Evolutionary conservation across 2,888 invertebrate genomes (phyloP).

Genomic region (Catocala fraxini): DNA sequence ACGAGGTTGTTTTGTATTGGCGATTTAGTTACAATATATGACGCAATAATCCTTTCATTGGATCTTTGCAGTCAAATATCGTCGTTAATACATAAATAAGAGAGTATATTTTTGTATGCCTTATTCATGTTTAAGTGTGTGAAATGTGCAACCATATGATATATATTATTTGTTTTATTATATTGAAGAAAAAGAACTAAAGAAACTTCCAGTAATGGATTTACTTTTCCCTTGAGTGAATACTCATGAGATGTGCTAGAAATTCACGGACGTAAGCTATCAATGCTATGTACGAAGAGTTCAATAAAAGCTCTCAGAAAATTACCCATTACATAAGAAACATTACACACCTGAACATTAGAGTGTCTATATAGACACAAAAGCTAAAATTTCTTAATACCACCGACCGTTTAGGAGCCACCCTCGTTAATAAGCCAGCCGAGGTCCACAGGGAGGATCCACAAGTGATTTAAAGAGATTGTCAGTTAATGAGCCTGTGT

Average conservation of each 20-base stretch:
- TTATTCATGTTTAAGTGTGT: too few relatives aligned
- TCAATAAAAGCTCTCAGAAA: not conserved
- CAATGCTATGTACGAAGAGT: too few relatives aligned
- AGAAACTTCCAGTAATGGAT: too few relatives aligned
- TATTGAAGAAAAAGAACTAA: too few relatives aligned
- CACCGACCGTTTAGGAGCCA: constrained; percentile 59
- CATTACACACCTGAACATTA: constrained; percentile 28
- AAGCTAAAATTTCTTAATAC: constrained; percentile 79
- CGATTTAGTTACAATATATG: not conserved
- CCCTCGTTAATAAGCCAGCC: constrained; percentile 77
- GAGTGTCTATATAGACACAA: constrained; percentile 32
- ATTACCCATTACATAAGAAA: constrained; percentile 18
- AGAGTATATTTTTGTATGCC: too few relatives aligned
- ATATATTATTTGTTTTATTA: too few relatives aligned
- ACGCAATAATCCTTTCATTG: constrained; percentile 2
- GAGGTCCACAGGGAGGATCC: constrained; percentile 72
- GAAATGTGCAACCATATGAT: too few relatives aligned
- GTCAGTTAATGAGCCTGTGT: constrained; percentile 79
- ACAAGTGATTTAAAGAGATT: constrained; percentile 85
- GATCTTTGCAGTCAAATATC: not conserved
- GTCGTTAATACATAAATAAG: too few relatives aligned
- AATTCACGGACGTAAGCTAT: too few relatives aligned
- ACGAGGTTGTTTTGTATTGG: constrained; percentile 1
- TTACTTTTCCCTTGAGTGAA: too few relatives aligned
- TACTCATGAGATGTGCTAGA: too few relatives aligned